These are phyloP conservation scores for Drosophila maculinotata DNA, from an alignment of 2,888 invertebrate genomes.

Conservation along the genomic window DNA sequence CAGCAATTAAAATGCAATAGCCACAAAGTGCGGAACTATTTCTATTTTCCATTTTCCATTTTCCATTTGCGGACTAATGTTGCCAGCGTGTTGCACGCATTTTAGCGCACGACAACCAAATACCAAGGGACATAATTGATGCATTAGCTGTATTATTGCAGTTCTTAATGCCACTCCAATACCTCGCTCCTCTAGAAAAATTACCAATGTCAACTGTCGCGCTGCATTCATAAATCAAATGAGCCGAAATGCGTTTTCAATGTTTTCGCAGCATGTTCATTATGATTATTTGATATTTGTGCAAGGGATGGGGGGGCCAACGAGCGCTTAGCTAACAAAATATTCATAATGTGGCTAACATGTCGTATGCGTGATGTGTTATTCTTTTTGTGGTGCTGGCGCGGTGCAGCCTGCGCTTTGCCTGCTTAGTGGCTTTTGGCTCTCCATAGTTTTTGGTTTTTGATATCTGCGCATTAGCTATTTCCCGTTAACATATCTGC, in stretches of 20 bases:
- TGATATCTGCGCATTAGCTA: conserved; percentile 60
- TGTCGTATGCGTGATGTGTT: conserved; percentile 73
- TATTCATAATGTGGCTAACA: conserved; percentile 78
- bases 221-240: conserved; percentile 74
- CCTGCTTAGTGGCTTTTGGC: conserved; percentile 56
- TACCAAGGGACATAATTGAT: conserved; percentile 70
- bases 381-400: conserved; percentile 67
- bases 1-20: conserved; percentile 67
- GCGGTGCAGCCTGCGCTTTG: conserved; percentile 15
- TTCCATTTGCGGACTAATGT: conserved; percentile 24
- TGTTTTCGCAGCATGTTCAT: conserved; percentile 70
- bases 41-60: conserved; percentile 12
- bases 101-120: conserved; percentile 52
- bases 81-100: conserved; percentile 39
- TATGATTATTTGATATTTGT: conserved; percentile 66
- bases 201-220: conserved; percentile 67
- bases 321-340: conserved; percentile 65
- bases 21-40: conserved; percentile 53
- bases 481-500: conserved; percentile 2
- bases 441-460: conserved; percentile 27
- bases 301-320: conserved; percentile 4
- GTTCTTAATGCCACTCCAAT: conserved; percentile 5
- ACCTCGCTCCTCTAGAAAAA: background rate
- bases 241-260: conserved; percentile 75
- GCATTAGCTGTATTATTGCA: conserved; percentile 66